Conservation (phyloP, 64 coral and sea anemone genomes). For the Dendrophyllia cribrosa region DNA sequence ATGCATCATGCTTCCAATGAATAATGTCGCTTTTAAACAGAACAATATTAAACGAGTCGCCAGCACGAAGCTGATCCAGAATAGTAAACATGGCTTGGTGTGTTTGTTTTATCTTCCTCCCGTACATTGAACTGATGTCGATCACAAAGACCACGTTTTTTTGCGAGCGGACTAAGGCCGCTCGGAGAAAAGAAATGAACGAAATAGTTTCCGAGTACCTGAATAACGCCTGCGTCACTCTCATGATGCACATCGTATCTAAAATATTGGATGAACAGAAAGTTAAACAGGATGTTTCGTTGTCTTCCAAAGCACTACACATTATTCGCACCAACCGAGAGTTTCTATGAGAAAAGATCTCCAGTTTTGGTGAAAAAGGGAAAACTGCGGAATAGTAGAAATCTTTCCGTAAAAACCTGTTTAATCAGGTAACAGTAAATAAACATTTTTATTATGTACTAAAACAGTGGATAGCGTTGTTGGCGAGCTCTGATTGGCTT, state of each 20-base stretch:
- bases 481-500: too few species aligned
- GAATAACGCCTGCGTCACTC: slow-evolving; percentile 35
- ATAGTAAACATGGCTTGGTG: slow-evolving; percentile 56
- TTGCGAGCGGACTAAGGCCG: slow-evolving; percentile 21
- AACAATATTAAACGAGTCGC: slow-evolving; percentile 56
- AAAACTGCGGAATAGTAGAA: too few species aligned
- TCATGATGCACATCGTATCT: slow-evolving; percentile 1
- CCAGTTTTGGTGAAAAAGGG: too few species aligned
- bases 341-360: too few species aligned
- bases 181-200: slow-evolving; percentile 68
- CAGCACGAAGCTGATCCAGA: slow-evolving; percentile 32
- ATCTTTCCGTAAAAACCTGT: too few species aligned
- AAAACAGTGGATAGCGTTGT: too few species aligned
- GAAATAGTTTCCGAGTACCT: slow-evolving; percentile 38
- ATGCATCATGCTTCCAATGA: background rate
- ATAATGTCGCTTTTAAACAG: slow-evolving; percentile 1
- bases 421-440: too few species aligned
- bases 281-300: too few species aligned
- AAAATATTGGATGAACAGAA: background rate
- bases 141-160: slow-evolving; percentile 69
- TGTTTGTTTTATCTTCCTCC: slow-evolving; percentile 58
- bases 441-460: too few species aligned
- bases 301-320: too few species aligned
- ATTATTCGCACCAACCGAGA: too few species aligned
- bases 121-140: slow-evolving; percentile 64